phyloP scores from a whole-genome alignment of 2,797 vertebrate species.

The Graptemys geographica region DNA sequence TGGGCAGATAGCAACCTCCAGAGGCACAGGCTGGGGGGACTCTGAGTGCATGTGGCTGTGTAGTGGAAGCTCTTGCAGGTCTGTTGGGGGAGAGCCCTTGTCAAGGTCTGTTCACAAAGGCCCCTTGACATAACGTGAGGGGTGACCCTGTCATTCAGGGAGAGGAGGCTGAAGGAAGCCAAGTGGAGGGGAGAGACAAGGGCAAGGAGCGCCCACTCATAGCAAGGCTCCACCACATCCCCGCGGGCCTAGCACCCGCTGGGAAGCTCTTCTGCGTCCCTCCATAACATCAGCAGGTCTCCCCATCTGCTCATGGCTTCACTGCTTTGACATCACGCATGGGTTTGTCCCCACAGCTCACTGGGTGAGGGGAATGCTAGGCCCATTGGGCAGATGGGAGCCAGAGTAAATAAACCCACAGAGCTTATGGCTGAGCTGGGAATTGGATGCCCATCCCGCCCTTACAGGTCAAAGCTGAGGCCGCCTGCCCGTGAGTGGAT shows the following conservation, averaged over 20 bases:
- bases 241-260: too few species aligned
- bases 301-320: background rate
- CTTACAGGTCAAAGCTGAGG: background rate
- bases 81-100: background rate
- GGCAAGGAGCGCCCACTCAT: too few species aligned
- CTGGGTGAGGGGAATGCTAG: background rate
- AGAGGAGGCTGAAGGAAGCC: background rate
- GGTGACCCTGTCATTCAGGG: too few species aligned
- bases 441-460: background rate
- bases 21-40: background rate
- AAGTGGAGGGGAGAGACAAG: background rate
- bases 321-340: accelerated
- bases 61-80: background rate
- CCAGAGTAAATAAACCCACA: background rate
- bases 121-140: background rate
- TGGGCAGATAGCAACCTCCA: too few species aligned
- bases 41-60: too few species aligned
- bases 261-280: background rate
- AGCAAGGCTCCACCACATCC: background rate
- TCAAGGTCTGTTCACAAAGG: background rate
- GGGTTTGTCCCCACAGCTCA: background rate
- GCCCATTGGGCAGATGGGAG: background rate
- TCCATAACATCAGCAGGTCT: too few species aligned
- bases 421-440: background rate
- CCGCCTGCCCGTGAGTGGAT: background rate